Evolutionary conservation across 2,797 vertebrate species (phyloP), one percentile per base, ranked within the genome.

Genomic region (Anableps anableps): DNA sequence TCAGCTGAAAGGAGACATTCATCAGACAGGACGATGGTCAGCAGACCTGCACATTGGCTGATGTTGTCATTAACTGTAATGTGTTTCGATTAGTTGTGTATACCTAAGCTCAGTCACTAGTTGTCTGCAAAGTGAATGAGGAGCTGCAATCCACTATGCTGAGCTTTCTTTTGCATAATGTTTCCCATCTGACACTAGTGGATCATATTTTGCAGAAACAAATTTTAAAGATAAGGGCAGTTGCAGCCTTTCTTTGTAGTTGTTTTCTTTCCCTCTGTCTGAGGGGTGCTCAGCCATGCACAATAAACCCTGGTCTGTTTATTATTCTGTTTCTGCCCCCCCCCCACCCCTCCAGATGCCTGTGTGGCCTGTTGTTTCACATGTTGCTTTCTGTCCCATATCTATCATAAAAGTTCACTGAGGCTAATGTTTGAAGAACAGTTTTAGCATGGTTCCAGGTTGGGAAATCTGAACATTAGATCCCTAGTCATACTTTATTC

Each of bases 21-120:
- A 91, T 91, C 23, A 47, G 92, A 93, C 91, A 92, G 88, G 83
- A 80, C 62, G 77, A 88, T 86, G 88, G 92, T 94, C 94, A 93
- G 91, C 90, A 91, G 92, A 92, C 91, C 88, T 89, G 87, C 90
- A 88, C 89, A 80, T 87, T 87, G 87, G 88, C 90, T 86, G 86
- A 85, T 89, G 84, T 89, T 91, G 90, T 88, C 91, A 92, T 94
- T 94, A 91, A 89, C 85, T 85, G 85, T 93, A 92, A 94, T 94
- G 92, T 74, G 7, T 94, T 94, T 93, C 85, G 88, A 94, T 94
- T 88, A 88, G 93, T 89, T 90, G 85, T 87, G 85, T 93, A 89
- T 92, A 91, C 86, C 81, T 80, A 84, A 80, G 82, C 80, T 77
- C 31, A 23, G 81, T 79, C 45, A 8, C 68, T n/a, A 58, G 81